Evolutionary conservation across 2,888 invertebrate genomes (phyloP).

Genomic region (Strigamia crassipes): DNA sequence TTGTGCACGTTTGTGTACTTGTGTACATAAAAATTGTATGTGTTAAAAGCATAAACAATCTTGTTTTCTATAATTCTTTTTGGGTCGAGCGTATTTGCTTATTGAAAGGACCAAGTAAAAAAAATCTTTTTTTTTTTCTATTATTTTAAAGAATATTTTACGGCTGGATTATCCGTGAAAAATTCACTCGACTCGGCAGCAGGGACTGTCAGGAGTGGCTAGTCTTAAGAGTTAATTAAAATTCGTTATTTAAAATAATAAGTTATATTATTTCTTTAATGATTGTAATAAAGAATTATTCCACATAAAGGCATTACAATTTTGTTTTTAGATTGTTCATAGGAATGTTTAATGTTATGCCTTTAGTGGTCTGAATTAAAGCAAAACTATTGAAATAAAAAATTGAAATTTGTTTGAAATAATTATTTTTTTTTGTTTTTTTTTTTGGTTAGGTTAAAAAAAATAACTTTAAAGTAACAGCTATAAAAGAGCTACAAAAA

Average conservation of each 20-base stretch:
- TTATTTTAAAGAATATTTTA: background rate
- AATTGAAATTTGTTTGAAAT: background rate
- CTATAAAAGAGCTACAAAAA: background rate
- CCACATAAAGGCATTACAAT: background rate
- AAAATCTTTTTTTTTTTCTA: background rate
- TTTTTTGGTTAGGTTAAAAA: background rate
- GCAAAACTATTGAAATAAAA: background rate
- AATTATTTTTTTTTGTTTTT: background rate
- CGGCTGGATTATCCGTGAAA: conserved; percentile 38
- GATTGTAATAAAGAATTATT: background rate
- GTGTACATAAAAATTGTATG: conserved; percentile 37
- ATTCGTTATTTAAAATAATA: background rate
- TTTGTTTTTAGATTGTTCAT: background rate
- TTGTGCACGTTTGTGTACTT: conserved; percentile 15
- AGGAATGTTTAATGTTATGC: background rate
- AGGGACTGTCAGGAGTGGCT: conserved; percentile 44
- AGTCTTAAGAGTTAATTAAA: background rate
- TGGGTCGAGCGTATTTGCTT: background rate
- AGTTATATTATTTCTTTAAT: background rate
- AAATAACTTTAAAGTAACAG: background rate
- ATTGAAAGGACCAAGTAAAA: background rate
- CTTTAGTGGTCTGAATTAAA: background rate
- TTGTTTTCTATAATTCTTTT: background rate
- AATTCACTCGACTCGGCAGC: conserved; percentile 33
- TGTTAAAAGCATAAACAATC: conserved; percentile 13